Conservation (phyloP, 53 echinoderm and acorn worm species). For the Apostichopus leukothele region DNA sequence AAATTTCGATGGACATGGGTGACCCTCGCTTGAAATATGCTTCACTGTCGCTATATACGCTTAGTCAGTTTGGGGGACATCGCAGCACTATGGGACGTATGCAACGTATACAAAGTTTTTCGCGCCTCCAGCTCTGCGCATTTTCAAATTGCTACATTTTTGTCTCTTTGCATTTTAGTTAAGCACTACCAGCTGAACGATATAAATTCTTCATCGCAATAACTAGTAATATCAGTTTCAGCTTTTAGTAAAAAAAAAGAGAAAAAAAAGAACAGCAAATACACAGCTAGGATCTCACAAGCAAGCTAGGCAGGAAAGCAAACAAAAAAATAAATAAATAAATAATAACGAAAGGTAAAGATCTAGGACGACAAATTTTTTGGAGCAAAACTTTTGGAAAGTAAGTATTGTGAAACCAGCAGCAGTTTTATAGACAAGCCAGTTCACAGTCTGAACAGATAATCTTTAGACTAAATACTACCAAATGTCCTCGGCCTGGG, state of each 20-base stretch:
- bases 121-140: neutral
- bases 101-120: neutral
- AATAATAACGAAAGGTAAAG: neutral
- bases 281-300: slow-evolving; percentile 18
- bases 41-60: neutral
- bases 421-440: too few species aligned
- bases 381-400: neutral
- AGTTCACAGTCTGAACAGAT: too few species aligned
- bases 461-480: too few species aligned
- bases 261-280: neutral
- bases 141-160: neutral
- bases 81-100: neutral
- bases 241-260: neutral
- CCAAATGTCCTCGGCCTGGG: too few species aligned
- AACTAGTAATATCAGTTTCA: neutral
- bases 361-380: neutral
- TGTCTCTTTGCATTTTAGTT: neutral
- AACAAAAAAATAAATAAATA: neutral
- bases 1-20: too few species aligned
- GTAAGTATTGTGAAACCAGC: too few species aligned
- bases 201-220: neutral
- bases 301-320: slow-evolving; percentile 41
- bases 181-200: neutral
- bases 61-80: too few species aligned
- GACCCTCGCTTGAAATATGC: neutral